Percentiles rank a stretch among this genome's conserved stretches.
Conservation (phyloP, 2,888 invertebrate genomes). For the Drosophila hawaiiensis region DNA sequence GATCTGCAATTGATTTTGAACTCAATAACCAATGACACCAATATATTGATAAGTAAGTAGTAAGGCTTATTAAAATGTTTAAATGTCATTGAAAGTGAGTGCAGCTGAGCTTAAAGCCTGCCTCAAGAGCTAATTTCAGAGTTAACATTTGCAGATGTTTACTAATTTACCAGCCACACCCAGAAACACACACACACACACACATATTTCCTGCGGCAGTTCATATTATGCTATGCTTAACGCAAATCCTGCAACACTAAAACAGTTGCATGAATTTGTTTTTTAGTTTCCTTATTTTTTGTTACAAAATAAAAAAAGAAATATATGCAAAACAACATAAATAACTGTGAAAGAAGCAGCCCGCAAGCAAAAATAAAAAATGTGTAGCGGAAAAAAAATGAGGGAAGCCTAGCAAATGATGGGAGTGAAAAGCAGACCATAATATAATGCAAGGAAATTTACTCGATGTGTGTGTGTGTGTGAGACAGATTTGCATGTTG, state of each 20-base stretch:
- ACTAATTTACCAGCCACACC: constrained; percentile 53
- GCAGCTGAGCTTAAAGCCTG: not conserved
- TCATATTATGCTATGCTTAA: constrained; percentile 57
- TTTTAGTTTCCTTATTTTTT: constrained; percentile 32
- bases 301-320: constrained; percentile 42
- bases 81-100: not conserved
- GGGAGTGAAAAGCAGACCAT: constrained; percentile 30
- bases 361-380: constrained; percentile 69
- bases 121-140: not conserved
- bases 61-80: not conserved
- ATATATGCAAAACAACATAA: constrained; percentile 68
- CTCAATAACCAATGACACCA: not conserved
- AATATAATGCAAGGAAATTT: constrained; percentile 24
- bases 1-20: not conserved
- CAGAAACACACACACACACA: not conserved
- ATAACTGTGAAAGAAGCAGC: constrained; percentile 71
- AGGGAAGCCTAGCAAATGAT: constrained; percentile 53
- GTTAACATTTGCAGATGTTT: constrained; percentile 34
- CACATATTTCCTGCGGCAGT: constrained; percentile 26
- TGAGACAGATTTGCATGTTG: constrained; percentile 15
- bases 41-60: not conserved
- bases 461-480: constrained; percentile 8
- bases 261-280: constrained; percentile 57
- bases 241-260: constrained; percentile 39
- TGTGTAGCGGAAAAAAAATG: constrained; percentile 38